Evolutionary conservation across 2,888 invertebrate species (phyloP).

Genomic region (Boloria euphrosyne): DNA sequence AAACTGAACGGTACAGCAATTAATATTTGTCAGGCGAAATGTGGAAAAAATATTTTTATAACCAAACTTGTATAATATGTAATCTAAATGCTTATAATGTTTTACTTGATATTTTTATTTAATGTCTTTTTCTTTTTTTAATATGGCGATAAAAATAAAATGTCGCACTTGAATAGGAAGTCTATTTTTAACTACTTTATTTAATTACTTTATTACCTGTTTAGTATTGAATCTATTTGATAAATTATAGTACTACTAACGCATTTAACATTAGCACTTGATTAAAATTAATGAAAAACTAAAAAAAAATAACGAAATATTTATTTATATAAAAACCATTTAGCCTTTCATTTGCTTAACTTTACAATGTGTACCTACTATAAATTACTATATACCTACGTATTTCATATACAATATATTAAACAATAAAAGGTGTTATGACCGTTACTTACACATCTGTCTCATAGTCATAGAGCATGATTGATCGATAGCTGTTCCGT

Average conservation of each 20-base stretch:
- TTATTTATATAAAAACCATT: too few species aligned
- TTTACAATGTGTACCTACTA: too few species aligned
- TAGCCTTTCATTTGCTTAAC: too few species aligned
- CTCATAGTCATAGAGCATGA: constrained; percentile 1
- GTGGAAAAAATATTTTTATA: constrained; percentile 28
- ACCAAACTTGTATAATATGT: constrained; percentile 21
- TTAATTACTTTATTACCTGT: too few species aligned
- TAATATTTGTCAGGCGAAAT: constrained; percentile 37
- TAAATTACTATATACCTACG: neutral
- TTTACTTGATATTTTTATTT: neutral
- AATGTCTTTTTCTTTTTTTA: neutral
- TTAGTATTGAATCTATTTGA: too few species aligned
- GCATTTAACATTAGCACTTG: too few species aligned
- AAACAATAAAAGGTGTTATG: constrained; percentile 2
- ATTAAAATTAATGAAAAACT: too few species aligned
- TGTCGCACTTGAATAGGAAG: too few species aligned
- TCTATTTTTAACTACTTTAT: too few species aligned
- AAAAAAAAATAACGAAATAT: too few species aligned
- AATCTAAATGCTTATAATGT: constrained; percentile 19
- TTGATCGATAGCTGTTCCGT: constrained; percentile 14
- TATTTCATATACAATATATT: constrained; percentile 2
- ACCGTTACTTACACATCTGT: neutral
- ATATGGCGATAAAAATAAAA: neutral
- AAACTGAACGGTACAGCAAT: constrained; percentile 30
- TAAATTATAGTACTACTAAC: too few species aligned